Percentiles rank a stretch among this genome's conserved stretches.
These are phyloP conservation scores for Xylota sylvarum DNA, from an alignment of 2,888 invertebrate species.

Conservation along the genomic window DNA sequence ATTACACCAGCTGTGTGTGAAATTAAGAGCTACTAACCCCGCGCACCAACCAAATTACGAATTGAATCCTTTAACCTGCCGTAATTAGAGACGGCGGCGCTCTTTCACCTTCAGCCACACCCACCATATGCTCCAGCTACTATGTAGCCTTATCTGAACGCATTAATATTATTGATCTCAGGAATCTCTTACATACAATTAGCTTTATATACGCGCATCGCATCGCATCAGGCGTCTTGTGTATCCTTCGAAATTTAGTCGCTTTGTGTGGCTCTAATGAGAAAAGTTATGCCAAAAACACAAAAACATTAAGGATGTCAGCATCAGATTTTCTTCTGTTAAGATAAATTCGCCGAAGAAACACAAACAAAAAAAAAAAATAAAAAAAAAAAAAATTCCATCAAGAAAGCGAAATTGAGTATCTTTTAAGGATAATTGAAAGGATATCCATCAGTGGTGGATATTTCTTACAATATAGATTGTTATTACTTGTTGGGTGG, in stretches of 20 bases:
- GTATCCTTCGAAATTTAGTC: not conserved
- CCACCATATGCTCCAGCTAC: no score
- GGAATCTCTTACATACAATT: conserved; percentile 1
- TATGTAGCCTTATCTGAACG: not conserved
- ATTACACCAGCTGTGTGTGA: not conserved
- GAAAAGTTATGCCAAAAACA: conserved; percentile 12
- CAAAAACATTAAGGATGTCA: conserved; percentile 4
- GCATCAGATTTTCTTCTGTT: not conserved
- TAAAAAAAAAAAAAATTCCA: not conserved
- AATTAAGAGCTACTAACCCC: conserved; percentile 9
- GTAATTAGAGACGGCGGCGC: not conserved
- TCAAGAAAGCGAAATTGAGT: conserved; percentile 7
- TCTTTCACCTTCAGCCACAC: not conserved
- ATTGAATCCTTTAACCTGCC: not conserved
- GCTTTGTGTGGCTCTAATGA: conserved; percentile 5
- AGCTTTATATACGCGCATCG: conserved; percentile 5
- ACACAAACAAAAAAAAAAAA: not conserved
- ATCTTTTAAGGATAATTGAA: conserved; percentile 10
- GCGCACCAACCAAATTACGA: not conserved
- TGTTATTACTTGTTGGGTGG: not conserved
- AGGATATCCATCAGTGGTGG: conserved; percentile 15
- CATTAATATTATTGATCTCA: conserved; percentile 22
- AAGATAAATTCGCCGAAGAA: not conserved
- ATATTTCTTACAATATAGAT: not conserved
- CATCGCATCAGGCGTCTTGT: not conserved